Base-by-base conservation (phyloP, 2,113 vertebrate species). In the Nycticryphes semicollaris region DNA sequence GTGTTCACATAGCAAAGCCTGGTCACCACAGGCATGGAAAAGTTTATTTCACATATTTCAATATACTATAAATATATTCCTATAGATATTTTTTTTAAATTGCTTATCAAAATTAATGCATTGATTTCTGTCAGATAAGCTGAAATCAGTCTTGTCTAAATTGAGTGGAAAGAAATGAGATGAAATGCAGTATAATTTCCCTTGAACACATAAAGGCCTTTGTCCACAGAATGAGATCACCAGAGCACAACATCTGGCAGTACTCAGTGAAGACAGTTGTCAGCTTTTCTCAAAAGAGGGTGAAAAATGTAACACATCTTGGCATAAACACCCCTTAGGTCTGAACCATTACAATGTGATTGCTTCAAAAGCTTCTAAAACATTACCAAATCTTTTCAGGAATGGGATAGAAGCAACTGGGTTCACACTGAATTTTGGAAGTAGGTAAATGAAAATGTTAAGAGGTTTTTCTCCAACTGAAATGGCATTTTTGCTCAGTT, bases 1-100 rank as follows among this genome's bases (percentile, higher is more conserved):
- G 48, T 72, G 13, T 87, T 80, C 84, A 96, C 87, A 89, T 59
- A 95, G 92, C 84, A 64, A 96, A 81, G 79, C 47, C 59, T 3
- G 41, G 84, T 62, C 41, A 63, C 27, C n/a, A 51, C 60, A 51
- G 84, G 23, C 66, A 86, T 9, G 50, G n/a, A 72, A 91, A 93
- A 94, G 5, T 45, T 87, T 57, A 24, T 54, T 67, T 25, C 39
- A 77, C 39, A 28, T 77, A 87, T 53, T 84, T 70, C 14, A 80
- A 24, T n/a, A 60, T 33, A 47, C 20, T n/a, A 35, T 31, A 74
- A 53, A 31, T 23, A 31, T 23, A 31, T 80, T 93, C 67, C 35
- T 72, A 59, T 25, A 57, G 50, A 12, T 43, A 47, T 74, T 31
- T 63, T 39, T 41, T 57, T n/a, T n/a, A n/a, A n/a, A n/a, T 21